Percentiles rank a stretch among this genome's conserved stretches.
phyloP scores from a whole-genome alignment of 1,140 invertebrate genomes.

The Bilobella aurantiaca region DNA sequence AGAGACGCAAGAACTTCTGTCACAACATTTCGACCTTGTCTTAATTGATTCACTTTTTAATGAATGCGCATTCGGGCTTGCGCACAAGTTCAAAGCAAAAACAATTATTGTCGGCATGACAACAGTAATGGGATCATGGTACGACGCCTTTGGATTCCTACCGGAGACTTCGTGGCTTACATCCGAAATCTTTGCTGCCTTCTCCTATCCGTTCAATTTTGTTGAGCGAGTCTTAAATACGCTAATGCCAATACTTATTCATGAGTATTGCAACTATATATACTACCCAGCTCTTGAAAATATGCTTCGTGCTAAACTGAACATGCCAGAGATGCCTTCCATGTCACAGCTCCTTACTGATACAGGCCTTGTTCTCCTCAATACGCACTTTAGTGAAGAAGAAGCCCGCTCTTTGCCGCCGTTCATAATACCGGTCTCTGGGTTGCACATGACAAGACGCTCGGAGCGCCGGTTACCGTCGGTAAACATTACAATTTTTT shows the following conservation, averaged over 20 bases:
- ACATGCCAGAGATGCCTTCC: neutral
- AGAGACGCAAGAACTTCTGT: neutral
- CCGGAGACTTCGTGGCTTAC: slow-evolving; percentile 9
- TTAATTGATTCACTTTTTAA: slow-evolving; percentile 36
- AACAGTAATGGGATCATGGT: neutral
- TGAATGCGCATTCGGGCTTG: slow-evolving; percentile 29
- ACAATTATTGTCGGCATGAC: slow-evolving; percentile 10
- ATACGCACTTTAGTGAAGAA: slow-evolving; percentile 27
- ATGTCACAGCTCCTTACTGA: slow-evolving; percentile 6
- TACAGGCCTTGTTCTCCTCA: slow-evolving; percentile 18
- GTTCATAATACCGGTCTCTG: slow-evolving; percentile 17
- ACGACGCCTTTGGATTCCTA: neutral
- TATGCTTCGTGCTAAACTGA: slow-evolving; percentile 1
- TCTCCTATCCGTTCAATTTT: slow-evolving; percentile 5
- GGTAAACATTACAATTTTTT: neutral
- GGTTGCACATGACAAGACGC: slow-evolving; percentile 16
- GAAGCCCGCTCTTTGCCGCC: slow-evolving; percentile 25
- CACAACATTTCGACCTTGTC: slow-evolving; percentile 35
- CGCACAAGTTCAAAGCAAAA: slow-evolving; percentile 20
- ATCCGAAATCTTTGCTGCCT: slow-evolving; percentile 14
- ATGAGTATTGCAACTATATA: neutral
- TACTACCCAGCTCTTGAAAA: slow-evolving; percentile 9
- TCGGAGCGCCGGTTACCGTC: slow-evolving; percentile 25
- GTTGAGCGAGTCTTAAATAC: slow-evolving; percentile 11
- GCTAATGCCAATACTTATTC: neutral